Base-by-base conservation (phyloP, 2,888 invertebrate species). In the Teleogryllus oceanicus region DNA sequence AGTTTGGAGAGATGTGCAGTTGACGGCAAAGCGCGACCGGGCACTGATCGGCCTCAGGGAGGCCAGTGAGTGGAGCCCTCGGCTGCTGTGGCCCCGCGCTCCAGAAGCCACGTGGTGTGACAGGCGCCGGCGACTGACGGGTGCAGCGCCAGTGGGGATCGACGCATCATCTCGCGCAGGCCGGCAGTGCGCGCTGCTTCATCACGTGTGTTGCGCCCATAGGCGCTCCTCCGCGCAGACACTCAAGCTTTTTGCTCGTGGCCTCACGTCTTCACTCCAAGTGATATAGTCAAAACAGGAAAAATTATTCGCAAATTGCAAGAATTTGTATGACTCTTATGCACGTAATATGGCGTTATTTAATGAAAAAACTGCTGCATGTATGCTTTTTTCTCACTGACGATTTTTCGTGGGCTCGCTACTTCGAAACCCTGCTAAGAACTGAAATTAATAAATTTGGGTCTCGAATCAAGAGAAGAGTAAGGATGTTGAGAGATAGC, bases 101-200 rank as follows among this genome's bases (percentile, higher is more conserved):
- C 78, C 80, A 80, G 78, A 78, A 75, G 78, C 78, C 21, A 80
- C 16, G n/a, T 74, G 50, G 49, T 80, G 80, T 62, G 78, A 49
- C 51, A 80, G 76, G 11, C 78, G 24, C 24, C 24, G 24, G 24
- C 24, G 24, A 24, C 24, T 2, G 2, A 3, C 24, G 24, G 24
- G 24, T 24, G 24, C 24, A 24, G 24, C 24, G 37, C 37, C 37
- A 37, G 37, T 37, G 37, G 37, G 37, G 8, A 37, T 37, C 37
- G 37, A 37, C 8, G 37, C 80, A 62, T 11, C 62, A 4, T 18
- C 62, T 62, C 16, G 62, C 12, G 62, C 62, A 2, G 62, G 62
- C 62, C 62, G 62, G 13, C 62, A 62, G 12, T 62, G 12, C 12
- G 18, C 62, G 62, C 62, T 3, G 13, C 62, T 62, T n/a, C 62